These are phyloP conservation scores for Phoebastria nigripes DNA, from an alignment of 2,797 vertebrate genomes.

Conservation along the genomic window DNA sequence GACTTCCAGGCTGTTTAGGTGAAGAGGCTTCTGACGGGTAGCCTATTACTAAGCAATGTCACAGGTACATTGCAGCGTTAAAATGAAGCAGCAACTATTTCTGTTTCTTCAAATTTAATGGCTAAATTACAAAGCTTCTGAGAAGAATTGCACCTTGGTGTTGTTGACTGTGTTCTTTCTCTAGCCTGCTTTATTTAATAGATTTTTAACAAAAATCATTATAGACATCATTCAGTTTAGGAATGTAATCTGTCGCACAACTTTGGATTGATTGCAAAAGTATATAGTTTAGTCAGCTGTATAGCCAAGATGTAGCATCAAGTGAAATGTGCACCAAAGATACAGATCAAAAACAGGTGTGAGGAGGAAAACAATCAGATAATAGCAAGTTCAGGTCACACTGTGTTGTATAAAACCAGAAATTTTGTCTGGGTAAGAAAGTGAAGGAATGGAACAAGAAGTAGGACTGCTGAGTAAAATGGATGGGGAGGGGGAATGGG, in stretches of 20 bases:
- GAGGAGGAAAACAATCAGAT: neutral
- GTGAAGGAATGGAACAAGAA: neutral
- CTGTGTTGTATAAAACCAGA: neutral
- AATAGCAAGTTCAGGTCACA: neutral
- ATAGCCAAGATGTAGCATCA: neutral
- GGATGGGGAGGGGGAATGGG: neutral
- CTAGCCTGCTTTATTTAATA: neutral
- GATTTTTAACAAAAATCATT: neutral
- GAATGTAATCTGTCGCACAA: neutral
- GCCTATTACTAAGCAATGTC: accelerated
- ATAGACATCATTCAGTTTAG: neutral
- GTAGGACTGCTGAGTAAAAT: neutral
- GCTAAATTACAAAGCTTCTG: neutral
- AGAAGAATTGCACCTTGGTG: neutral
- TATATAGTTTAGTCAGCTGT: neutral
- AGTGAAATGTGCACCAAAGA: neutral
- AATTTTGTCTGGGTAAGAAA: neutral
- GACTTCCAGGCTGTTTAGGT: neutral
- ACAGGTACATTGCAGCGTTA: neutral
- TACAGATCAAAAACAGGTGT: neutral
- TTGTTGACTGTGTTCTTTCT: neutral
- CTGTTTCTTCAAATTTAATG: neutral
- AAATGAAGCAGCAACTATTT: neutral
- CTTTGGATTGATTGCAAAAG: neutral
- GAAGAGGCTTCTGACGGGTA: neutral